Percentiles rank a stretch among this genome's conserved stretches.
Evolutionary conservation across 1,140 invertebrate species (phyloP).

Genomic region (Pseudobourletiella spinata): DNA sequence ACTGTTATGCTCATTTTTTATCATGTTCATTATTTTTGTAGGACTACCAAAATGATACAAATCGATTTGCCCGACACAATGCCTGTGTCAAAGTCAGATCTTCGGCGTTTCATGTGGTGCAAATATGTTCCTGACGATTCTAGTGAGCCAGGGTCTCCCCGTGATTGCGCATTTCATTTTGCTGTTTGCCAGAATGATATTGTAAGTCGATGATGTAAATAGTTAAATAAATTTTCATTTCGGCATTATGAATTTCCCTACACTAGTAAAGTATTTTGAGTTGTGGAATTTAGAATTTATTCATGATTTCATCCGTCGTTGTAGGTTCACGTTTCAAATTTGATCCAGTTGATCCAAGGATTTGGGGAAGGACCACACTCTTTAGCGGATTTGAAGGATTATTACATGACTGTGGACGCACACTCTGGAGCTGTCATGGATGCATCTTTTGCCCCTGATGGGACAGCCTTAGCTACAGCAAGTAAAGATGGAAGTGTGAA

Average conservation of each 20-base stretch:
- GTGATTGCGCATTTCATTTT: constrained; percentile 66
- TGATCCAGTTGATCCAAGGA: constrained; percentile 46
- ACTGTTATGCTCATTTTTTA: constrained; percentile 3
- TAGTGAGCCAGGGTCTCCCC: constrained; percentile 40
- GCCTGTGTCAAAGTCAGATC: constrained; percentile 38
- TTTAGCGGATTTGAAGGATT: constrained; percentile 46
- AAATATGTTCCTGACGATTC: constrained; percentile 64
- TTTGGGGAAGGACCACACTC: constrained; percentile 46
- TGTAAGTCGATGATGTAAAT: constrained; percentile 44
- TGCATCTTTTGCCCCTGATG: constrained; percentile 85
- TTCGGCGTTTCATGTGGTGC: constrained; percentile 76
- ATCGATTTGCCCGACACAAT: constrained; percentile 45
- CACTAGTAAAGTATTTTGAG: no score
- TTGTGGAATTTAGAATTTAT: no score
- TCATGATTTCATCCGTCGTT: no score
- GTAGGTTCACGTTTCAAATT: constrained; percentile 55
- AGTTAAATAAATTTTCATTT: no score
- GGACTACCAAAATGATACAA: constrained; percentile 36
- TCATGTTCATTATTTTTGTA: background rate
- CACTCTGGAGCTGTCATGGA: constrained; percentile 56
- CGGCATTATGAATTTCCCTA: no score
- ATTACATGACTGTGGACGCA: constrained; percentile 56
- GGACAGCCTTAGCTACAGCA: constrained; percentile 80
- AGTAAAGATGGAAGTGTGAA: constrained; percentile 77
- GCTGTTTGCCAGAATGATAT: constrained; percentile 66